A percentile compares a stretch with the other conserved stretches of the same genome.
These are phyloP conservation scores for Schizothorax lantsangensis DNA, from an alignment of 2,797 vertebrate genomes.

Conservation along the genomic window DNA sequence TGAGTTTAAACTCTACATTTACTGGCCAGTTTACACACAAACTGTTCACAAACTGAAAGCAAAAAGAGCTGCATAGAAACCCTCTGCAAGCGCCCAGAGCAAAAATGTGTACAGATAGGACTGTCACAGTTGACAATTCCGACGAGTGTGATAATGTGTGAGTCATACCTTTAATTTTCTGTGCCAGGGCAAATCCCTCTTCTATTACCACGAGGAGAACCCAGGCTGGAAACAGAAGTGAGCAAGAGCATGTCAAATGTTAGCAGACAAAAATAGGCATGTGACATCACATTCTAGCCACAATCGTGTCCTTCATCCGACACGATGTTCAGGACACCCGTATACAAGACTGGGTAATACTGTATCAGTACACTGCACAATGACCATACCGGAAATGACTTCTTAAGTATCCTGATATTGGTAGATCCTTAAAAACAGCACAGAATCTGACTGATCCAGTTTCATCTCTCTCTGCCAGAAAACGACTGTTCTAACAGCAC, in stretches of 20 bases:
- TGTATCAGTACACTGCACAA: background rate
- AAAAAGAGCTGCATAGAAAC: background rate
- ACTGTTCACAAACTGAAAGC: background rate
- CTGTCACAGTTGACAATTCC: background rate
- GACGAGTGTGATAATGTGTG: constrained; percentile 8
- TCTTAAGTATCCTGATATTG: background rate
- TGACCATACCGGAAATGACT: background rate
- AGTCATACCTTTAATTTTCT: constrained; percentile 91
- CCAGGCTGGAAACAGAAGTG: constrained; percentile 74
- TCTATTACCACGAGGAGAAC: constrained; percentile 89
- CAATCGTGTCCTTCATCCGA: constrained; percentile 47
- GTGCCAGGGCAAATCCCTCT: constrained; percentile 92
- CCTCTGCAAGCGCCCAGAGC: background rate
- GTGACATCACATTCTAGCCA: constrained; percentile 12
- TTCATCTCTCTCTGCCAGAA: constrained; percentile 17
- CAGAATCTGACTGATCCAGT: constrained; percentile 14
- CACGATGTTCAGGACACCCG: background rate
- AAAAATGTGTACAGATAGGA: background rate
- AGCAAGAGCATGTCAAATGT: constrained; percentile 54
- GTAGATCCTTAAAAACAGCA: constrained; percentile 2
- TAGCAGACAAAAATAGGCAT: constrained; percentile 38
- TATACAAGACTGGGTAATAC: background rate
- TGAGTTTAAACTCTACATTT: background rate
- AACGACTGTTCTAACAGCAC: constrained; percentile 18
- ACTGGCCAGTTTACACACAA: background rate